Conservation (phyloP, 1,140 invertebrate species). For the Cyrtorhinus lividipennis region DNA sequence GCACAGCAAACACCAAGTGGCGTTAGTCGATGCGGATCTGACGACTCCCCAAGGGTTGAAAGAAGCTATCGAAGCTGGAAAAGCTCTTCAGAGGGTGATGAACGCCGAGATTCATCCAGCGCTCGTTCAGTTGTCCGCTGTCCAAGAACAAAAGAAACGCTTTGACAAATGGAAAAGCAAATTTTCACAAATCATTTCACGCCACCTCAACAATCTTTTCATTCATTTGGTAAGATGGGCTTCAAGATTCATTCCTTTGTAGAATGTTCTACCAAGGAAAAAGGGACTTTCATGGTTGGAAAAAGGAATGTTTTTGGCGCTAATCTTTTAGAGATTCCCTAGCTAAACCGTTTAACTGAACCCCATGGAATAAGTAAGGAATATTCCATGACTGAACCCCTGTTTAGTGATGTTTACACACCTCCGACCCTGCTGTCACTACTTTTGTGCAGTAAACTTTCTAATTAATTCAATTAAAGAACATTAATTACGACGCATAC, state of each 20-base stretch:
- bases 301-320: neutral
- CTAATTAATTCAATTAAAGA: no score
- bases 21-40: slow-evolving; percentile 55
- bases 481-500: no score
- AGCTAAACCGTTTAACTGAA: neutral
- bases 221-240: slow-evolving; percentile 67
- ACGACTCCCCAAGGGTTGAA: slow-evolving; percentile 54
- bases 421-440: no score
- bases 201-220: slow-evolving; percentile 85
- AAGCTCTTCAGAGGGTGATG: slow-evolving; percentile 61
- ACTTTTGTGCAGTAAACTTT: no score
- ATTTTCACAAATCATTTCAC: slow-evolving; percentile 65
- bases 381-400: no score
- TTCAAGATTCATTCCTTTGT: slow-evolving; percentile 1
- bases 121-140: slow-evolving; percentile 55
- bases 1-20: slow-evolving; percentile 47
- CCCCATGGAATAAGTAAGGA: no score
- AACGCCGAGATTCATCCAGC: slow-evolving; percentile 50
- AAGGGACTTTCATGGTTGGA: no score
- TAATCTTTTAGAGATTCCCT: neutral
- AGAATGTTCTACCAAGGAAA: neutral
- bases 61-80: slow-evolving; percentile 63
- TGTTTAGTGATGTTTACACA: no score
- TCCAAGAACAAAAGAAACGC: slow-evolving; percentile 74
- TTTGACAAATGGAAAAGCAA: slow-evolving; percentile 71